Base-by-base conservation (phyloP, 2,888 invertebrate species). In the Siphlonurus alternatus region DNA sequence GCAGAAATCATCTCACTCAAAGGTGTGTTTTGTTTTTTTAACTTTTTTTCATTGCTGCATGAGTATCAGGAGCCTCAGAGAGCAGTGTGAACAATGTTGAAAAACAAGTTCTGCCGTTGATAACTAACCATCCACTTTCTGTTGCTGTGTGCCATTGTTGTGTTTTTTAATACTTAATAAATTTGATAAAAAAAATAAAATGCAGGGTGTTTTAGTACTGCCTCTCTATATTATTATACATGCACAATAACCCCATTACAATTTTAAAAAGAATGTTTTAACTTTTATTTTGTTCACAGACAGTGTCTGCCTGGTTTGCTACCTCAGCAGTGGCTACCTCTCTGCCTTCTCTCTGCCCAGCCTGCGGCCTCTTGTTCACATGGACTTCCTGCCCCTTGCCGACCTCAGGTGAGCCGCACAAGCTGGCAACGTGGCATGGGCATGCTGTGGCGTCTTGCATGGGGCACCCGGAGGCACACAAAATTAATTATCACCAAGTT, bases 301-400 rank as follows among this genome's bases (percentile, higher is more conserved):
- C 78, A 93, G 93, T 76, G 91, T 93, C 71, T 96, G 95, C 77
- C 82, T 97, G 74, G 88, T 92, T 71, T 92, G 91, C 78, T 97
- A 96, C 81, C 81, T 93, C 73, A 94, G 95, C 67, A 95, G 89
- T 77, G 96, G 97, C 64, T 93, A 93, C 79, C 80, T 99, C 73
- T 84, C 88, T 74, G 90, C 93, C 68, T 93, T 93, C 81, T 95
- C 93, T 80, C 82, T 99, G 77, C 99, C 99, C 67, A 95, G 95
- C 75, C 83, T 99, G 72, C 87, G 93, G 77, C 89, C 88, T 71
- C 83, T 99, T 69, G 83, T 95, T 73, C 92, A 96, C 77, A 86
- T 92, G 67, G 93, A 95, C 78, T 95, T 97, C 81, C 83, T 97
- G 73, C 95, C 96, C 67, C 83, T 93, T 70, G 86, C 91, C 69